Percentiles rank a stretch among this genome's conserved stretches.
Conservation (phyloP, 2,888 invertebrate genomes). For the Mystacides longicornis region DNA sequence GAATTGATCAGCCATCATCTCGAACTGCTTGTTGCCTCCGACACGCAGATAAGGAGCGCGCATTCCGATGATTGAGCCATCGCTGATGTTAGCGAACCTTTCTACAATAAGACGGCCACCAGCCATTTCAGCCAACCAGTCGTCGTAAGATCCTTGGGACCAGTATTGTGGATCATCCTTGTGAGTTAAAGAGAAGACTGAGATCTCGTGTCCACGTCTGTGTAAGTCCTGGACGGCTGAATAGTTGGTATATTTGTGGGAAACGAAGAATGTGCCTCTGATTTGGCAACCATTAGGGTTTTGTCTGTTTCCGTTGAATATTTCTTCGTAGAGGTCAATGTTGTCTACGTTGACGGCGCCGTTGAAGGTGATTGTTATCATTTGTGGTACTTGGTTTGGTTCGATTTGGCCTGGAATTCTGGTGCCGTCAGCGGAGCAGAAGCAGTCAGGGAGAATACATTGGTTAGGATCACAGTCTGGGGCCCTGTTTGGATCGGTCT, state of each 20-base stretch:
- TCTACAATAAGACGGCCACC: slow-evolving; percentile 81
- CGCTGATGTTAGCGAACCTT: slow-evolving; percentile 86
- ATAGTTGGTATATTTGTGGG: slow-evolving; percentile 89
- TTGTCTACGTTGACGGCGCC: slow-evolving; percentile 90
- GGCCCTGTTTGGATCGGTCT: slow-evolving; percentile 84
- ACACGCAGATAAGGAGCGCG: slow-evolving; percentile 85
- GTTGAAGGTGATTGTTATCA: slow-evolving; percentile 89
- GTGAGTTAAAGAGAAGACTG: slow-evolving; percentile 86
- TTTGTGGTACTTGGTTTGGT: slow-evolving; percentile 80
- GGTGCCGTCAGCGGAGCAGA: slow-evolving; percentile 88
- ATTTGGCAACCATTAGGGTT: slow-evolving; percentile 88
- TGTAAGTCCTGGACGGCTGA: slow-evolving; percentile 85
- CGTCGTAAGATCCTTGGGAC: slow-evolving; percentile 79
- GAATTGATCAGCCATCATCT: slow-evolving; percentile 95
- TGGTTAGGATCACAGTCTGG: slow-evolving; percentile 87
- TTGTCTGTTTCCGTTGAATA: slow-evolving; percentile 76
- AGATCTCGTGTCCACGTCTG: slow-evolving; percentile 84
- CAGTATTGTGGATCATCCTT: slow-evolving; percentile 89
- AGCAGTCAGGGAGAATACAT: slow-evolving; percentile 84
- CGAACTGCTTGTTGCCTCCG: slow-evolving; percentile 91
- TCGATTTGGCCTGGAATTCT: slow-evolving; percentile 80
- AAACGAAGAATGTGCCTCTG: slow-evolving; percentile 85
- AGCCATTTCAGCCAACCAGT: slow-evolving; percentile 93
- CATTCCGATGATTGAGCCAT: slow-evolving; percentile 82
- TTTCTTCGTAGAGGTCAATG: slow-evolving; percentile 83